A percentile compares a stretch with the other conserved stretches of the same genome.
Conservation (phyloP, 2,888 invertebrate genomes). For the Drosophila antonietae region DNA sequence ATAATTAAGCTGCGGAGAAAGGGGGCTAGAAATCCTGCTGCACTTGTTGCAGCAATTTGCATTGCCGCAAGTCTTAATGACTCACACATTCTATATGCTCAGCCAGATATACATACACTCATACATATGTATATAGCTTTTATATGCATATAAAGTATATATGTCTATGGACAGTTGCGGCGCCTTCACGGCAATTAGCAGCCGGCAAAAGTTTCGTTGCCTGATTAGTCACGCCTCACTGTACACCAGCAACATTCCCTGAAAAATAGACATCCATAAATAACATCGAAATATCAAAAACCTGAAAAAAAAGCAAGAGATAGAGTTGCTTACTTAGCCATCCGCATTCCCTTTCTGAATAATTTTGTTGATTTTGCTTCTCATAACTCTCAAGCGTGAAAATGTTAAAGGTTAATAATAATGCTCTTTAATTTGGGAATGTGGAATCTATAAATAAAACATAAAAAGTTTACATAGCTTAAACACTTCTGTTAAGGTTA, state of each 20-base stretch:
- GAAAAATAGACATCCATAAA: slow-evolving; percentile 74
- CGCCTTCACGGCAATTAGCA: slow-evolving; percentile 79
- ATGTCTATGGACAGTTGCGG: slow-evolving; percentile 42
- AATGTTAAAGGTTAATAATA: slow-evolving; percentile 76
- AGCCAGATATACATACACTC: not conserved
- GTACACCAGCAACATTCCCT: slow-evolving; percentile 48
- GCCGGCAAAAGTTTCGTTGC: slow-evolving; percentile 55
- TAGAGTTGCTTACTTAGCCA: slow-evolving; percentile 18
- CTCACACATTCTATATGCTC: slow-evolving; percentile 37
- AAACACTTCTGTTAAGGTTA: slow-evolving; percentile 21
- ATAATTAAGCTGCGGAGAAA: slow-evolving; percentile 64
- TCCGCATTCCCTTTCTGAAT: slow-evolving; percentile 33
- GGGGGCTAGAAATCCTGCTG: slow-evolving; percentile 47
- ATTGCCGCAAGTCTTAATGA: slow-evolving; percentile 53
- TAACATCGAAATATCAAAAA: slow-evolving; percentile 48
- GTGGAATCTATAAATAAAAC: slow-evolving; percentile 11
- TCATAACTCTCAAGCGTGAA: slow-evolving; percentile 69
- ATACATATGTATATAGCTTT: not conserved
- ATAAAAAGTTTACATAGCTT: slow-evolving; percentile 12
- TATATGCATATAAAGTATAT: slow-evolving; percentile 4
- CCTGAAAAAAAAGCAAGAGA: slow-evolving; percentile 11
- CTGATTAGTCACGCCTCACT: slow-evolving; percentile 75
- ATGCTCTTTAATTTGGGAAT: slow-evolving; percentile 58
- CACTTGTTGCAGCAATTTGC: slow-evolving; percentile 78
- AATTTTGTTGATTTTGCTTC: slow-evolving; percentile 51